Base-by-base conservation (phyloP, 2,888 invertebrate species). In the Colostygia pectinataria region DNA sequence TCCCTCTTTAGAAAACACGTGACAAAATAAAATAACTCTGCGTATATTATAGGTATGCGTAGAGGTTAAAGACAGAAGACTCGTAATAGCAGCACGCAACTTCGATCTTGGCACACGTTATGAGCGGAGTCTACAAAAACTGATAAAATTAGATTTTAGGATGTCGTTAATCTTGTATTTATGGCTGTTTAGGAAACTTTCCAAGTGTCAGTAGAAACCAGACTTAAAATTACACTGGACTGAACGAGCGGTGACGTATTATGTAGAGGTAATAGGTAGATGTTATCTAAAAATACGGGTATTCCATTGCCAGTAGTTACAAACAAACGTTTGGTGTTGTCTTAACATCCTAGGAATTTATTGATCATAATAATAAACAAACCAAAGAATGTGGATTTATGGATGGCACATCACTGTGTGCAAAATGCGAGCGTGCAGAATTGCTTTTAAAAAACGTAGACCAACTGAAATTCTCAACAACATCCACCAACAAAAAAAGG, bases 1-100 rank as follows among this genome's bases (percentile, higher is more conserved):
- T 86, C 89, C 88, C 82, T 75, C 77, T 65, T 65, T 57, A 63
- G 57, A 68, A 71, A 71, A 64, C 69, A 71, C 73, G 70, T 74
- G 76, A 79, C 74, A 65, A 55, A 59, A 66, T 41, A 50, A 55
- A 51, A 34, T 41, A 31, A 44, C 53, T 47, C 13, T 28, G 25
- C 47, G 57, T 55, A 51, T 50, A n/a, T n/a, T n/a, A n/a, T 25
- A 14, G 13, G 6, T 25, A 46, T 55, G 40, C 36, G 53, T 63
- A 67, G 75, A 81, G 80, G 80, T 83, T 79, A 79, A 75, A 81
- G 76, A 72, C 78, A 69, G 61, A 31, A 4, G 29, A 60, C 68
- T 59, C 42, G 53, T 55, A 72, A 69, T 71, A 71, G 65, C 52
- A 44, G 40, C 48, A 50, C 45, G 46, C 51, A 54, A 49, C 49